Conservation (phyloP, 2,113 vertebrate genomes). For the Neotoma lepida region DNA sequence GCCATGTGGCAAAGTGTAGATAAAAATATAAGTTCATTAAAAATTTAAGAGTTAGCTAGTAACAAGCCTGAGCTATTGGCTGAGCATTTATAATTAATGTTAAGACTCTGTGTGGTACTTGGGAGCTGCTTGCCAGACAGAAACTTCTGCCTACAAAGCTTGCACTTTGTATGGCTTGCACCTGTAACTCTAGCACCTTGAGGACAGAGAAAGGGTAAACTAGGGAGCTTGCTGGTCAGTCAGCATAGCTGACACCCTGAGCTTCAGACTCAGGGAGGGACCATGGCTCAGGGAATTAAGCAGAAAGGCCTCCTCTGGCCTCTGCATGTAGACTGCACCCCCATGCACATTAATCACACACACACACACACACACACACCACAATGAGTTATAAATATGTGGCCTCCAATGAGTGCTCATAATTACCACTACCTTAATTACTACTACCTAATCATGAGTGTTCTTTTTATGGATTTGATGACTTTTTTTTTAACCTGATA, state of each 20-base stretch:
- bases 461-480: not conserved
- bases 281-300: not conserved
- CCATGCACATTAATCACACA: not conserved
- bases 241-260: not conserved
- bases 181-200: not conserved
- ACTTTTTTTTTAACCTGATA: not conserved
- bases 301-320: not conserved
- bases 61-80: no score
- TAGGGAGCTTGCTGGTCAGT: not conserved
- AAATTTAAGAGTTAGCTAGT: no score
- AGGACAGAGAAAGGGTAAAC: not conserved
- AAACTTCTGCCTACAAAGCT: not conserved
- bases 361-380: not conserved
- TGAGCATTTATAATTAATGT: no score
- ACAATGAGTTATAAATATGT: not conserved
- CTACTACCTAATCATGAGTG: not conserved
- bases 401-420: not conserved
- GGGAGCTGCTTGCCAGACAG: no score
- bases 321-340: not conserved
- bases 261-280: not conserved
- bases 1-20: no score
- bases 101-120: no score
- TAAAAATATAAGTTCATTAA: no score
- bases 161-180: not conserved
- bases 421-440: slow-evolving; percentile 34